phyloP scores from a whole-genome alignment of 2,888 invertebrate species.

The Cerceris rybyensis region DNA sequence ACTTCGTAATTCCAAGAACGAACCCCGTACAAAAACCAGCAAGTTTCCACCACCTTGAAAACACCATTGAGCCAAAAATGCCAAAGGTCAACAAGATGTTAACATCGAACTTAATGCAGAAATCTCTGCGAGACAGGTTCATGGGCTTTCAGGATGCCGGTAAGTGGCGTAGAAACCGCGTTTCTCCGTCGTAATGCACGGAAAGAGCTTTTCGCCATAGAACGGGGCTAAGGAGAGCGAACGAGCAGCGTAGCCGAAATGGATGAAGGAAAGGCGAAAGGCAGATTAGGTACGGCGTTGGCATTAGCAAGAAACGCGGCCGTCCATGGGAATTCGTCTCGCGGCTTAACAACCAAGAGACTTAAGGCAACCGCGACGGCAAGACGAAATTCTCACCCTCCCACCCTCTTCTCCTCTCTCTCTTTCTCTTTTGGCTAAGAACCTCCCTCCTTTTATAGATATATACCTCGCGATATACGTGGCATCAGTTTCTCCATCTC shows the following conservation, averaged over 20 bases:
- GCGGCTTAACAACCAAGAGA: slow-evolving; percentile 68
- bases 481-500: slow-evolving; percentile 26
- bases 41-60: background rate
- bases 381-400: slow-evolving; percentile 26
- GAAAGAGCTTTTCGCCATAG: slow-evolving; percentile 60
- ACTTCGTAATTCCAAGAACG: too few relatives aligned
- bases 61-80: background rate
- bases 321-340: slow-evolving; percentile 70
- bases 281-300: slow-evolving; percentile 67
- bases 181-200: slow-evolving; percentile 53
- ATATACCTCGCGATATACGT: slow-evolving; percentile 3
- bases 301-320: slow-evolving; percentile 65
- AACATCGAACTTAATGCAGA: background rate
- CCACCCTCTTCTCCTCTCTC: background rate
- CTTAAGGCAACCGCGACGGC: slow-evolving; percentile 58
- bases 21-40: background rate
- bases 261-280: slow-evolving; percentile 62
- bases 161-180: slow-evolving; percentile 22
- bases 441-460: background rate
- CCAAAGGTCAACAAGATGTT: background rate
- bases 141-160: slow-evolving; percentile 5
- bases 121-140: background rate
- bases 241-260: slow-evolving; percentile 48
- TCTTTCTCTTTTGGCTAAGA: slow-evolving; percentile 4
- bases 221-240: slow-evolving; percentile 27